Conservation (phyloP, 2,888 invertebrate genomes). For the Eueremaeus valkanovi region DNA sequence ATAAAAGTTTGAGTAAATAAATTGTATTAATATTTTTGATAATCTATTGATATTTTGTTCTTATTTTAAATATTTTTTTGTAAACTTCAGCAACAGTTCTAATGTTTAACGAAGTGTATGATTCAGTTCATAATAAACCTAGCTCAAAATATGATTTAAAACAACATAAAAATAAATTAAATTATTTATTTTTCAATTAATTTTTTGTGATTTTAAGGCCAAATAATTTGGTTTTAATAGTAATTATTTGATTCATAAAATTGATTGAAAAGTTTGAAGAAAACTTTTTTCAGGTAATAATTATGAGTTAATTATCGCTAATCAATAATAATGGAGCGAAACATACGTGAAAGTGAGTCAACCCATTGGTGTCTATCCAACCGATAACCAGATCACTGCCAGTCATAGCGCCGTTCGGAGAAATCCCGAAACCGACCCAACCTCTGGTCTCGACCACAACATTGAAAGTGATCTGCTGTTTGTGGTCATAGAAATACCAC, state of each 20-base stretch:
- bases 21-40: no score
- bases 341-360: slow-evolving; percentile 45
- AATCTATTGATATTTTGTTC: no score
- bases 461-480: slow-evolving; percentile 67
- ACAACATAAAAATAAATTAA: neutral
- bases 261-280: no score
- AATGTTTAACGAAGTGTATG: no score
- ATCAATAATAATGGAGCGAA: neutral
- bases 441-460: slow-evolving; percentile 77
- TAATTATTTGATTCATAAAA: neutral
- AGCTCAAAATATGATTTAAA: no score
- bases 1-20: no score
- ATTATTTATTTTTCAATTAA: neutral
- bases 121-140: no score
- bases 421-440: slow-evolving; percentile 82
- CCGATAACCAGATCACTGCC: slow-evolving; percentile 83
- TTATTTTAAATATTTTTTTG: no score
- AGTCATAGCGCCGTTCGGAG: slow-evolving; percentile 70
- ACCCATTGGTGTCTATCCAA: slow-evolving; percentile 67
- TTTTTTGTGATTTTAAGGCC: neutral
- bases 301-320: no score
- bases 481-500: slow-evolving; percentile 55
- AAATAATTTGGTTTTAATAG: neutral
- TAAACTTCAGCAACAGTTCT: no score
- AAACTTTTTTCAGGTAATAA: no score